A percentile compares a stretch with the other conserved stretches of the same genome.
Evolutionary conservation across 2,113 vertebrate genomes (phyloP).

Genomic region (Talpa occidentalis): DNA sequence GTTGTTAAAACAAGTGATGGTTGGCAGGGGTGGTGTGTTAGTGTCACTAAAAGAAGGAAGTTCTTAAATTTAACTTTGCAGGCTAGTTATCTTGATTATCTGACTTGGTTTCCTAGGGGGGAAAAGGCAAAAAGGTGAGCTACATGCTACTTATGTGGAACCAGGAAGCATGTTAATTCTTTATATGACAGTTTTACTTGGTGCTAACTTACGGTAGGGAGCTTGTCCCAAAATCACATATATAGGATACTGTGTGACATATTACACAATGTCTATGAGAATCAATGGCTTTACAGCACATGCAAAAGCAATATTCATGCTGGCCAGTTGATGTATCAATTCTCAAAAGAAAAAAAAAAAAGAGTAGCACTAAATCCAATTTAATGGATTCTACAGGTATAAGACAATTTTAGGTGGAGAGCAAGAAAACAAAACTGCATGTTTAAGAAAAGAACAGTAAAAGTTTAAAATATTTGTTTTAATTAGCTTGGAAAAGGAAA

Average conservation of each 20-base stretch:
- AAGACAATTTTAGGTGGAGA: slow-evolving; percentile 25
- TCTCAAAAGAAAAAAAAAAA: not conserved
- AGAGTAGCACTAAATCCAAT: not conserved
- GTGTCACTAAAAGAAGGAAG: not conserved
- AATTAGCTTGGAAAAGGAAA: slow-evolving; percentile 53
- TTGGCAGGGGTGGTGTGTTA: too few species aligned
- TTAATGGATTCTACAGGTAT: not conserved
- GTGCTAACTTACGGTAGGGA: not conserved
- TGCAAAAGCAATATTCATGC: not conserved
- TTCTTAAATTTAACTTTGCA: not conserved
- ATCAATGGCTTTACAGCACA: not conserved
- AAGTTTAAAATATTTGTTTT: slow-evolving; percentile 42
- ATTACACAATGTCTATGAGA: not conserved
- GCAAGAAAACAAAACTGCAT: slow-evolving; percentile 18
- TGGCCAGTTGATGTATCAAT: not conserved
- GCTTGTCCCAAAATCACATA: not conserved
- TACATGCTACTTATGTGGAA: not conserved
- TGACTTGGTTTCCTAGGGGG: not conserved
- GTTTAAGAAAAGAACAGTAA: slow-evolving; percentile 10
- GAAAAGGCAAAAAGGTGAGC: not conserved
- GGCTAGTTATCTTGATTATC: not conserved
- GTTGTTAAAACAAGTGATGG: not conserved
- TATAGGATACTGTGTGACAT: not conserved
- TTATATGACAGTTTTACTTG: not conserved
- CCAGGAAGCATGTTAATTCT: not conserved